Evolutionary conservation across 2,888 invertebrate genomes (phyloP), one percentile per base, ranked within the genome.

Genomic region (Hesperia comma): DNA sequence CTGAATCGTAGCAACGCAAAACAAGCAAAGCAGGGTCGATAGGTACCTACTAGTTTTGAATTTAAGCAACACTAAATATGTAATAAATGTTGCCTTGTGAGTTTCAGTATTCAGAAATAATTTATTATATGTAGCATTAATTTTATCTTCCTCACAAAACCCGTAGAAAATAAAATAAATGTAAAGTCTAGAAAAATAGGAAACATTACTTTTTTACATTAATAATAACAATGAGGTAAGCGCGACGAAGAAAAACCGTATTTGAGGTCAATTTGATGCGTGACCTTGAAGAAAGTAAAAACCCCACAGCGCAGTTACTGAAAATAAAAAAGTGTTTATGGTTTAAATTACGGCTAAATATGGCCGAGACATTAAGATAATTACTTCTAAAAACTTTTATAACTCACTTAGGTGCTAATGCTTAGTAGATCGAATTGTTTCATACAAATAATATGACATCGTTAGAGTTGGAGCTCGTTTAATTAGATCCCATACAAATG

Each of bases 191-290:
- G 12, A 49, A 4, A 19, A 10, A n/a, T 12, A n/a, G n/a, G 12
- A 10, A 49, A 12, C 12, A 49, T 49, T 49, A 15, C 14, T 19
- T 49, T 49, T 49, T 49, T 49, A 32, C 2, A 32, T 53, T 53
- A 53, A n/a, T 3, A 32, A 53, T 32, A 26, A 32, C 53, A 53
- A 53, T 53, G 53, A 53, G 53, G 53, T 53, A 53, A 53, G 14
- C 26, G 1, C 4, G 49, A 49, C 49, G 10, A 17, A 19, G 26
- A 53, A n/a, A 53, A 53, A 53, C 32, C 32, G n/a, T 32, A 51
- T 53, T 53, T 53, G 26, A 32, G 53, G 53, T 53, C 53, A 53
- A 53, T 53, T 53, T 53, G 26, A 53, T 53, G 6, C 53, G 15
- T 32, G 53, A 53, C 53, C 53, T 53, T 53, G 53, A 53, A 14